Conservation (phyloP, 2,888 invertebrate species). For the Tipula helvola region DNA sequence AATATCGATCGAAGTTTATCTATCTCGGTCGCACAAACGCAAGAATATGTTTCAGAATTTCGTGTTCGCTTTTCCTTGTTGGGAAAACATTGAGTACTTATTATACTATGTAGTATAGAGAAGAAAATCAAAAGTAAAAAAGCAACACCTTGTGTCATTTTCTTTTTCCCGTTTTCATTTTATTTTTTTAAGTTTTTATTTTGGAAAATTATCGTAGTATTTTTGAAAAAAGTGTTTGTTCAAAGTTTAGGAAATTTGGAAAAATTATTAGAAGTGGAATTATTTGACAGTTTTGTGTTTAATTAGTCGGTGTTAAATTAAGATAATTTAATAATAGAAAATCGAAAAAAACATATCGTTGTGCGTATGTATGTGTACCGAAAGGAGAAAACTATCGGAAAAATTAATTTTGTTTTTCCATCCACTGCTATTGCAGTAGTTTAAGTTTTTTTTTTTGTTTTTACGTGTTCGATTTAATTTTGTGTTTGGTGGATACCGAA, state of each 20-base stretch:
- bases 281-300: neutral
- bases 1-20: neutral
- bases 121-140: neutral
- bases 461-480: neutral
- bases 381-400: neutral
- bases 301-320: neutral
- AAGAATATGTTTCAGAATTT: neutral
- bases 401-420: neutral
- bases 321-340: neutral
- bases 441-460: neutral
- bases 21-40: neutral
- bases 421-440: neutral
- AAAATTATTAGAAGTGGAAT: neutral
- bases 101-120: neutral
- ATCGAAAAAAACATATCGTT: neutral
- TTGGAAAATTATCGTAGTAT: neutral
- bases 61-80: neutral
- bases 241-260: neutral
- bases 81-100: neutral
- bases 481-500: neutral
- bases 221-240: neutral
- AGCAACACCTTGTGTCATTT: neutral
- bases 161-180: conserved; percentile 6
- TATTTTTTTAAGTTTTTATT: conserved; percentile 5
- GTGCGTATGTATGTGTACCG: neutral